Base-by-base conservation (phyloP, 2,797 vertebrate species). In the Sylvia borin region DNA sequence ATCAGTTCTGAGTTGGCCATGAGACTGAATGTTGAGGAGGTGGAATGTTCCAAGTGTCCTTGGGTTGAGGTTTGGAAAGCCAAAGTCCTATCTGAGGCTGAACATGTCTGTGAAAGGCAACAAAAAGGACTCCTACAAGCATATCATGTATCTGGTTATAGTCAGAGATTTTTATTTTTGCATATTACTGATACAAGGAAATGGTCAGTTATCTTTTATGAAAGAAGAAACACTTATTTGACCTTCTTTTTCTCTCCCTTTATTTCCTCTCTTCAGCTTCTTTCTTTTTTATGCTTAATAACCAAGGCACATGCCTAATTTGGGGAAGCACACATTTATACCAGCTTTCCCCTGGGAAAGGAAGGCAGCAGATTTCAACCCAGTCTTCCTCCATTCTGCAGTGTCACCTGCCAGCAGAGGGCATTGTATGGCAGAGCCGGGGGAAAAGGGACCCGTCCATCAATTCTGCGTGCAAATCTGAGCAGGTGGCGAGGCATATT, bases 21-120 rank as follows among this genome's bases (percentile, higher is more conserved):
- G 21, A 90, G 5, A 13, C 13, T 4, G 5, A 31, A 67, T 0
- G 0, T 2, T 1, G 4, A 51, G 42, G 19, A 80, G 1, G 3
- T 21, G 4, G 15, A 22, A 25, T 34, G 11, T 2, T 90, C 10
- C 10, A 32, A 50, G 16, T 13, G 11, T 57, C 32, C 45, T 48
- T 57, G 27, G 22, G 8, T 17, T 62, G 11, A 47, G 10, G 5
- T 76, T 60, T 75, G 54, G n/a, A 90, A 92, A 73, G 16, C 36
- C 34, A 84, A 65, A 91, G 21, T 11, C 38, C 16, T 36, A 29
- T 72, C 34, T 72, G 55, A 47, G 22, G 14, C 16, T 88, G 79
- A 70, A 60, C 24, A 10, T 34, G 18, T 2, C 51, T 40, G 27
- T 47, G 42, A 82, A 86, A 81, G 24, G 16, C 50, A 43, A 48